Evolutionary conservation across 23 tunicate species (phyloP), one percentile per base, ranked within the genome.

Genomic region (Styela clava): DNA sequence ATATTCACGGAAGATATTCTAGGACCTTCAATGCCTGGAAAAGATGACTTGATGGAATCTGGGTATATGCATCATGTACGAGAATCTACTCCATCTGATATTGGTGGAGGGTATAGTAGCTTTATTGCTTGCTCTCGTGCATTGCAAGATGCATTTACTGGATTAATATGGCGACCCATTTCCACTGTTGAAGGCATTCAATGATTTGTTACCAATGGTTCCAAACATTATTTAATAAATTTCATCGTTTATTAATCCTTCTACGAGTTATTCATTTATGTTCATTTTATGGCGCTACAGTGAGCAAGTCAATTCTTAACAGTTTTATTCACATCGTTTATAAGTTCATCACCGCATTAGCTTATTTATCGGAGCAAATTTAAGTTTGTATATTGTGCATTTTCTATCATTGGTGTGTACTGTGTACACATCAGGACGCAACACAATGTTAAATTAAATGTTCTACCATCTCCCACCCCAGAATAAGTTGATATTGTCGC

Each of bases 81-180:
- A 61, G 82, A 89, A 61, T 64, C 95, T 22, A 74, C 86, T 2
- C 31, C 36, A 30, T 34, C 79, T 2, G 95, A 89, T 67, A 35
- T 82, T 22, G 95, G 95, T 21, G 95, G 95, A 2, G 95, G 95
- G 0, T 89, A 89, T 62, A 82, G 74, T 65, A 89, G 95, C 51
- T 28, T 85, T 20, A 62, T 85, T 37, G 84, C 95, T 31, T 89
- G 95, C 74, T 61, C 82, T 24, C 71, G 89, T 20, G 95, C 86
- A 31, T 74, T 89, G 32, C 62, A 68, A 31, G 95, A 89, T 31
- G 95, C 95, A 24, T 89, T 84, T 61, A 84, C 90, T 23, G 95
- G 95, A 24, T 82, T 89, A 78, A 74, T 85, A 68, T 69, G 79
- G 23, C 69, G 65, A 16, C 93, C 93, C 25, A n/a, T 61, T 16